phyloP scores from a whole-genome alignment of 1,140 invertebrate species.

The Rhagoletis pomonella region DNA sequence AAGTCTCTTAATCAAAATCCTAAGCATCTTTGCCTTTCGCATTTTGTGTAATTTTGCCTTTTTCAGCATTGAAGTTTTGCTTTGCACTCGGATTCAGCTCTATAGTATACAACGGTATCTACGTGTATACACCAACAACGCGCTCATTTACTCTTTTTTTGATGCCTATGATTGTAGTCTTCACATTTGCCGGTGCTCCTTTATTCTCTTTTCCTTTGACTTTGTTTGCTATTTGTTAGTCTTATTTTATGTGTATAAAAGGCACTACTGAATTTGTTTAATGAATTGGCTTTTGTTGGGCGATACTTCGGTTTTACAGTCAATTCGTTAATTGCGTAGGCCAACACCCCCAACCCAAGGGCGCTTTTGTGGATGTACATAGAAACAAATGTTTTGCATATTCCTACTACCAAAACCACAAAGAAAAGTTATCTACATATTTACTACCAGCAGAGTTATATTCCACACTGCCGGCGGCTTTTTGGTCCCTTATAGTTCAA shows the following conservation, averaged over 20 bases:
- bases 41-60: background rate
- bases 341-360: background rate
- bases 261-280: conserved; percentile 14
- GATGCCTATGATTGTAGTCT: background rate
- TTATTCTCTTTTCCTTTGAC: background rate
- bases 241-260: conserved; percentile 7
- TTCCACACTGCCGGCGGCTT: background rate
- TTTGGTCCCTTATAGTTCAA: background rate
- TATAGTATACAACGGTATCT: too few species aligned
- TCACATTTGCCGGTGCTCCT: background rate
- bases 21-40: too few species aligned
- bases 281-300: conserved; percentile 34
- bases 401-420: background rate
- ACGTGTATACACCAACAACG: too few species aligned
- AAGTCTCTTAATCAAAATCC: too few species aligned
- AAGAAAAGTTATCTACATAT: background rate
- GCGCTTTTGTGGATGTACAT: too few species aligned
- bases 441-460: background rate
- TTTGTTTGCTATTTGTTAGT: background rate
- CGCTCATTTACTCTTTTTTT: background rate
- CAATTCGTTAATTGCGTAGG: conserved; percentile 43
- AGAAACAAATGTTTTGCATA: too few species aligned
- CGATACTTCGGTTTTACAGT: conserved; percentile 8
- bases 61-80: background rate
- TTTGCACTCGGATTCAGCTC: background rate